These are phyloP conservation scores for Cnemophilus loriae DNA, from an alignment of 2,113 vertebrate genomes.

Conservation along the genomic window DNA sequence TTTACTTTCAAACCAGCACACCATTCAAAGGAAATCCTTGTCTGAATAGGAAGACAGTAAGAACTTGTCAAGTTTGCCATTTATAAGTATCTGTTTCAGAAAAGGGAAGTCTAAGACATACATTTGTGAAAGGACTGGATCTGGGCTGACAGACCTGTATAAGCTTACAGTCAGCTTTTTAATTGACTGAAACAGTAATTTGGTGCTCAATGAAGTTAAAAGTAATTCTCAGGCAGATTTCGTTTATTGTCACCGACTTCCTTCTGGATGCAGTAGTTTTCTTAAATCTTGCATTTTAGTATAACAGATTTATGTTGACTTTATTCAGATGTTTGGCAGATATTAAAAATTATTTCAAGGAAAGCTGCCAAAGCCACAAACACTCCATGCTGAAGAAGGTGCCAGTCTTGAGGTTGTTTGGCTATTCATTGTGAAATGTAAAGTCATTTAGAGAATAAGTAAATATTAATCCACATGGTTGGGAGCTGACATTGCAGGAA, in stretches of 20 bases:
- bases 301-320: background rate
- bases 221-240: background rate
- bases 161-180: background rate
- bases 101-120: background rate
- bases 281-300: background rate
- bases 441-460: background rate
- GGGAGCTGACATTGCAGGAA: background rate
- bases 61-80: background rate
- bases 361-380: background rate
- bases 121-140: background rate
- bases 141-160: background rate
- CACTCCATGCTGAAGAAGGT: background rate
- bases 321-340: background rate
- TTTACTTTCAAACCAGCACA: background rate
- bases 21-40: background rate
- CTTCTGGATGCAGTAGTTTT: background rate
- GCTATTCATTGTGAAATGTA: background rate
- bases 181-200: background rate
- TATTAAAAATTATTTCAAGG: background rate
- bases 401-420: background rate
- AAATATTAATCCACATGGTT: background rate
- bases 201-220: background rate
- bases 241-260: background rate
- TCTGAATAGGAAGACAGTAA: background rate
- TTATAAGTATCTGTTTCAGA: background rate